phyloP scores from a whole-genome alignment of 1,140 invertebrate genomes.

The Rhynchophorus ferrugineus region DNA sequence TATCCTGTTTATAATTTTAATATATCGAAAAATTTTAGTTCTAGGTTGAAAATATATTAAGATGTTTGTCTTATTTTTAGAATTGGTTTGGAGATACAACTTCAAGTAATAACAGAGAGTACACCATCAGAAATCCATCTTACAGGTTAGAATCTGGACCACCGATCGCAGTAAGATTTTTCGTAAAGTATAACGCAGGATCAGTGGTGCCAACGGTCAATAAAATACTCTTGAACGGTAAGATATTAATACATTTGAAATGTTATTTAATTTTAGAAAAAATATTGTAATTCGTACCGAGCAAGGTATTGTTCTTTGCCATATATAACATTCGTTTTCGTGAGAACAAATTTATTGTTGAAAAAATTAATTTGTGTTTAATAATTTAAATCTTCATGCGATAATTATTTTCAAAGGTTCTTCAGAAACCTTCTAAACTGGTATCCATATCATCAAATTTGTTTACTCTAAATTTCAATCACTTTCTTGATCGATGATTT shows the following conservation, averaged over 20 bases:
- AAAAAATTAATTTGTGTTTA: not conserved
- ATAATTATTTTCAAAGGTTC: too few relatives aligned
- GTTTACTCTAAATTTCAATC: too few relatives aligned
- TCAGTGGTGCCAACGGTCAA: slow-evolving; percentile 23
- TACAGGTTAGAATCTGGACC: slow-evolving; percentile 29
- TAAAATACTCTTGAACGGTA: slow-evolving; percentile 30
- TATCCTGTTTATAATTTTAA: too few relatives aligned
- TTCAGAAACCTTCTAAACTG: too few relatives aligned
- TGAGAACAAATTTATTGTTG: not conserved
- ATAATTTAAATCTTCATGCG: too few relatives aligned
- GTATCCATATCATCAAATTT: too few relatives aligned
- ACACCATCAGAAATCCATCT: slow-evolving; percentile 28
- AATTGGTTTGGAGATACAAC: slow-evolving; percentile 32
- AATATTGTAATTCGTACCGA: too few relatives aligned
- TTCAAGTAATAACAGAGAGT: slow-evolving; percentile 29
- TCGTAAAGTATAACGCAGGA: slow-evolving; percentile 28
- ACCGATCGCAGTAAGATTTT: slow-evolving; percentile 28
- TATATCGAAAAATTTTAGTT: too few relatives aligned
- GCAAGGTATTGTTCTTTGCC: too few relatives aligned
- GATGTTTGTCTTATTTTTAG: slow-evolving; percentile 24
- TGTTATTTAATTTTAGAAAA: not conserved
- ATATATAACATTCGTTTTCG: not conserved
- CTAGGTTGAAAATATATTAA: too few relatives aligned
- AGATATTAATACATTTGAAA: too few relatives aligned
- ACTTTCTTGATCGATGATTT: too few relatives aligned